Evolutionary conservation across 2,797 vertebrate species (phyloP), one percentile per base, ranked within the genome.

Genomic region (Valencia hispanica): DNA sequence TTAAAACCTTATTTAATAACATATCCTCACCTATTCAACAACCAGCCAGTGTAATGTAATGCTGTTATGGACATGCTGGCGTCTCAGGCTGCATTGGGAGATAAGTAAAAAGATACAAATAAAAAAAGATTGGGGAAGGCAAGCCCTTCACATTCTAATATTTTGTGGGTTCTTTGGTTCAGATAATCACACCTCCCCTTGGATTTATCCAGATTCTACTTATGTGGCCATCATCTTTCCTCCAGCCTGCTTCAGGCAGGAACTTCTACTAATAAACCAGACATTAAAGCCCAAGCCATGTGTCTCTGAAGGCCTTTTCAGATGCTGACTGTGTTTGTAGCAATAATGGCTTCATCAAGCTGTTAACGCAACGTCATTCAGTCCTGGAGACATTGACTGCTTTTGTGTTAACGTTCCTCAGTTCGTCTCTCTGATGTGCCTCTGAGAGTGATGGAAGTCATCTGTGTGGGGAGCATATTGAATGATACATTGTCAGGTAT

Each of bases 81-180:
- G 32, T 75, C 68, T 82, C 74, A 74, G 65, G 71, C 81, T 66
- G 48, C 47, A 7, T 69, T 55, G 41, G 20, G 68, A 15, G 68
- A 72, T 22, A 68, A 68, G 25, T n/a, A 43, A 65, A 41, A 68
- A 3, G 5, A 12, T 8, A 17, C n/a, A 43, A 6, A 66, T 41
- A 63, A 20, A 63, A 48, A 25, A 17, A 51, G 22, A 1, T 51
- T 25, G 22, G 53, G n/a, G 11, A 14, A 15, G 39, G 25, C 36
- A n/a, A 43, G 17, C 3, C 4, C 34, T 22, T 17, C 18, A 17
- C 15, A 34, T 61, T 65, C 18, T 39, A 34, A 25, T 27, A 68
- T 43, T 68, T 66, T 66, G 22, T n/a, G 63, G 34, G 39, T 10
- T 66, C 22, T 66, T 66, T 66, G 63, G 32, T 41, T 41, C 2